Conservation (phyloP, 2,888 invertebrate genomes). For the Spodoptera exigua region DNA sequence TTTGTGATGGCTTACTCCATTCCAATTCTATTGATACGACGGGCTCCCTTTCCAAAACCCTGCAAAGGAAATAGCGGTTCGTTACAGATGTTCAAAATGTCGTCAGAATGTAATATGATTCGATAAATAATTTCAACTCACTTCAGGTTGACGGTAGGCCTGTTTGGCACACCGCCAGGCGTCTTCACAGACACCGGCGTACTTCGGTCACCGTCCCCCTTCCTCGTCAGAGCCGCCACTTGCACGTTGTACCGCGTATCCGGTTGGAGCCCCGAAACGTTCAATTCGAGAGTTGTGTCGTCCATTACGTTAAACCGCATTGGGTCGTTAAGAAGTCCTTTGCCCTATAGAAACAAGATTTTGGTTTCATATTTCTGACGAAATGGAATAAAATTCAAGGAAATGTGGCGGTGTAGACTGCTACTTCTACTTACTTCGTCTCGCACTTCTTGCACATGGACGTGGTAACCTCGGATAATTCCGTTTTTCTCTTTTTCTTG, state of each 20-base stretch:
- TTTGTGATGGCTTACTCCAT: constrained; percentile 97
- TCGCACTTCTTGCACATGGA: constrained; percentile 97
- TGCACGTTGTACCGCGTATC: constrained; percentile 98
- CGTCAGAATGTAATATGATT: constrained; percentile 36
- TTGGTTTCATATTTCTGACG: constrained; percentile 7
- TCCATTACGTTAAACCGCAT: constrained; percentile 96
- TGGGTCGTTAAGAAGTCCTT: constrained; percentile 95
- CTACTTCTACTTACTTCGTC: constrained; percentile 92
- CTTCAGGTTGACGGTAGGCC: constrained; percentile 95
- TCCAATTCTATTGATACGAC: constrained; percentile 96
- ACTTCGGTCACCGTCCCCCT: constrained; percentile 98
- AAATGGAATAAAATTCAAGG: neutral
- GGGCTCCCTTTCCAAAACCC: constrained; percentile 95
- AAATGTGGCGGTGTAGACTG: neutral
- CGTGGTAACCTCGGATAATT: constrained; percentile 98
- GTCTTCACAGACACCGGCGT: constrained; percentile 95
- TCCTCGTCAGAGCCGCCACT: constrained; percentile 98
- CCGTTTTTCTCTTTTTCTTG: constrained; percentile 97
- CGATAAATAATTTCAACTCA: constrained; percentile 75
- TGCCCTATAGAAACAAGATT: constrained; percentile 85
- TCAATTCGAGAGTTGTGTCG: constrained; percentile 93
- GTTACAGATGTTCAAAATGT: constrained; percentile 38
- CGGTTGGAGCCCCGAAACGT: constrained; percentile 97
- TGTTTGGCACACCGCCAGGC: constrained; percentile 97
- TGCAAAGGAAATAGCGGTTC: constrained; percentile 74